Percentiles rank a stretch among this genome's conserved stretches.
phyloP scores from a whole-genome alignment of 2,113 vertebrate genomes.

The Hystrix cristata region DNA sequence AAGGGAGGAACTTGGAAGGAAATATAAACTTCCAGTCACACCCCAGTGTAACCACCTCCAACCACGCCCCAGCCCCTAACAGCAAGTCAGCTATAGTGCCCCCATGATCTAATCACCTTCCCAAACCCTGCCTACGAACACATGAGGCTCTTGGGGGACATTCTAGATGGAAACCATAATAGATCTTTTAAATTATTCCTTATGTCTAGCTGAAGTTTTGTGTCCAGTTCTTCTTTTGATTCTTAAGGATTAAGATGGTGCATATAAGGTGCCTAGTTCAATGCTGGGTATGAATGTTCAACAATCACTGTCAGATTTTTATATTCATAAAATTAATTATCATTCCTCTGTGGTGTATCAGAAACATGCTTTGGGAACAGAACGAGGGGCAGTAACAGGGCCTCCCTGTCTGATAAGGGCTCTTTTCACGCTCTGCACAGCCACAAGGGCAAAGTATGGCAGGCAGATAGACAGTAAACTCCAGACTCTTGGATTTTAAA shows the following conservation, averaged over 20 bases:
- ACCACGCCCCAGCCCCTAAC: background rate
- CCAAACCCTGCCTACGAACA: background rate
- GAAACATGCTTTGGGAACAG: background rate
- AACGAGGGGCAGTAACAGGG: background rate
- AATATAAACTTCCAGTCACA: background rate
- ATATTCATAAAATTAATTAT: background rate
- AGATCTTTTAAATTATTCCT: background rate
- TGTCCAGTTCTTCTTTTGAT: background rate
- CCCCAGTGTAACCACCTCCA: background rate
- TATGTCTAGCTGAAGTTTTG: background rate
- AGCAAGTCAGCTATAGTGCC: background rate
- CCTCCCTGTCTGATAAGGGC: background rate
- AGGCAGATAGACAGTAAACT: background rate
- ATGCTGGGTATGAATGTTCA: background rate
- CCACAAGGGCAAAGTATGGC: background rate
- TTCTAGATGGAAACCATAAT: background rate
- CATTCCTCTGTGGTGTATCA: background rate
- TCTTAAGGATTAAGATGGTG: background rate
- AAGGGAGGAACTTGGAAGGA: background rate
- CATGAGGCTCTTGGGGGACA: background rate
- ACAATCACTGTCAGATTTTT: background rate
- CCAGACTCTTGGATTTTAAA: slow-evolving; percentile 22
- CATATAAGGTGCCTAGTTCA: background rate
- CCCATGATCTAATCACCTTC: background rate
- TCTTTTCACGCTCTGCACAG: background rate